Conservation (phyloP, 2,888 invertebrate species). For the Epinotia ramella region DNA sequence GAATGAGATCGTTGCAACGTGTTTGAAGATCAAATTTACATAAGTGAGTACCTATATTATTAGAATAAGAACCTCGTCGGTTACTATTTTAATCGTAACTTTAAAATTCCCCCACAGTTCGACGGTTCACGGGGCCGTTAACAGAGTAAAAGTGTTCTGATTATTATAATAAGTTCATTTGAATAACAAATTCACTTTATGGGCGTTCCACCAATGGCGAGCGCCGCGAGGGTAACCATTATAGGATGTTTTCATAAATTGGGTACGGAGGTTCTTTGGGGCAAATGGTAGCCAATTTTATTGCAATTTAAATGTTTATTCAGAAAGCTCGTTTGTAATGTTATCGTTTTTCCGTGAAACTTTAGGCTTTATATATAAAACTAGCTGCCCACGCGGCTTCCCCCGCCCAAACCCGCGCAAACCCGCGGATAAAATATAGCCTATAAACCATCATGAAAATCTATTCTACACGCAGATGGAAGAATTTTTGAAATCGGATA, state of each 20-base stretch:
- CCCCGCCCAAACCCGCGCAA: too few species aligned
- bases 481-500: too few species aligned
- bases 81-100: background rate
- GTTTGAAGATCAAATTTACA: too few species aligned
- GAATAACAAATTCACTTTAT: slow-evolving; percentile 47
- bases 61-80: background rate
- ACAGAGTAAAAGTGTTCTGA: slow-evolving; percentile 50
- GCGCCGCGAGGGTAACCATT: background rate
- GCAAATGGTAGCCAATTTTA: background rate
- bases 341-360: background rate
- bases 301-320: background rate
- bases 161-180: slow-evolving; percentile 49
- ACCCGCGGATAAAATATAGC: too few species aligned
- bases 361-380: background rate
- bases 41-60: background rate
- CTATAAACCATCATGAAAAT: too few species aligned
- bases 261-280: slow-evolving; percentile 12
- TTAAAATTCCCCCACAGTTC: background rate
- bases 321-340: background rate
- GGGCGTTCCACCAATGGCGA: slow-evolving; percentile 34
- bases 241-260: background rate
- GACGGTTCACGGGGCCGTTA: slow-evolving; percentile 9
- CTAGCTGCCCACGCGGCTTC: background rate
- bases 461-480: too few species aligned
- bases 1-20: too few species aligned